Conservation (phyloP, 2,797 vertebrate genomes). For the Uromys caudimaculatus region DNA sequence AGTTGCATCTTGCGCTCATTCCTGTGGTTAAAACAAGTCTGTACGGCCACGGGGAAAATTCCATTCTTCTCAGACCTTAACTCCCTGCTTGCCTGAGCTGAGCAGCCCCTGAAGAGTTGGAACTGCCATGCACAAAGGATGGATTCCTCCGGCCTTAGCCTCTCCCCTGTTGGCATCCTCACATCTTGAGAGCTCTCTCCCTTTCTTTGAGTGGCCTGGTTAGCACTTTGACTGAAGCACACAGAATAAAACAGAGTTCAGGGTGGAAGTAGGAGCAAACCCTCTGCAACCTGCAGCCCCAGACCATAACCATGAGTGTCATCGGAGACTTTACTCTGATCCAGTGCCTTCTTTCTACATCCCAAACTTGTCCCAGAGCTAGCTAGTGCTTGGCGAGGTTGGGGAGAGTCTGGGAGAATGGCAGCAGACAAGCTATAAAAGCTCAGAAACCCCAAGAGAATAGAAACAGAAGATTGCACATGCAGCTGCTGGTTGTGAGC, state of each 20-base stretch:
- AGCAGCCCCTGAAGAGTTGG: not conserved
- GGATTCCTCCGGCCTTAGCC: not conserved
- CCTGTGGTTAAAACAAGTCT: constrained; percentile 89
- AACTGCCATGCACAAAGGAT: not conserved
- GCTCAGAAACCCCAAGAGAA: not conserved
- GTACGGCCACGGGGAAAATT: constrained; percentile 89
- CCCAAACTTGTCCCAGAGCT: not conserved
- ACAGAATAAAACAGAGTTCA: constrained; percentile 5
- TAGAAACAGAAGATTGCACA: rapidly evolving
- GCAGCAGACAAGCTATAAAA: not conserved
- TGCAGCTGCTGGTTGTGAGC: not conserved
- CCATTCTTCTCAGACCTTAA: constrained; percentile 84
- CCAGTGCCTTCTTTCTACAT: not conserved
- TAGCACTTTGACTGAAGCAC: not conserved
- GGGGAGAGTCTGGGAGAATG: not conserved
- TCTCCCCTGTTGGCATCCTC: not conserved
- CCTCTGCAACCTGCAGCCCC: not conserved
- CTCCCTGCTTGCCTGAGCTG: constrained; percentile 54
- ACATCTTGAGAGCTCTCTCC: not conserved
- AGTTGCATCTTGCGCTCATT: constrained; percentile 93
- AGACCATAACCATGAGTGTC: not conserved
- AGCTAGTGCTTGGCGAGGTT: not conserved
- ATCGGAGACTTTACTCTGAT: not conserved
- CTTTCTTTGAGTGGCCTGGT: not conserved
- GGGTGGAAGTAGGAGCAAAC: not conserved